Conservation (phyloP, 1,140 invertebrate species). For the Formica exsecta region DNA sequence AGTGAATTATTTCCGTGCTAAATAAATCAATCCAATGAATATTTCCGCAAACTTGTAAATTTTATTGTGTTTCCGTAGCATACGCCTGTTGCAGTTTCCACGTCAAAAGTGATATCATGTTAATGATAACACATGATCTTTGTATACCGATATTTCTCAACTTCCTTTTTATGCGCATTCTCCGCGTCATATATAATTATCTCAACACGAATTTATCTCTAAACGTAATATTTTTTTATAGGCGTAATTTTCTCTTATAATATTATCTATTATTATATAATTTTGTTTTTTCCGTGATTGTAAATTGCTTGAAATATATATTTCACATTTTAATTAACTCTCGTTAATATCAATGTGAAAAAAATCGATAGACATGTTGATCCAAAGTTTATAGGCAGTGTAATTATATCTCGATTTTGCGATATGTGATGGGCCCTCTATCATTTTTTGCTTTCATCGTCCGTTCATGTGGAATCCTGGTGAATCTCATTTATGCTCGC, state of each 20-base stretch:
- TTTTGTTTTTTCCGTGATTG: not conserved
- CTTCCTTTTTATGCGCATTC: not conserved
- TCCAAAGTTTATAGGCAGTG: not conserved
- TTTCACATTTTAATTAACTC: not conserved
- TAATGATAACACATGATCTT: conserved; percentile 44
- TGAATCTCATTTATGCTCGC: not conserved
- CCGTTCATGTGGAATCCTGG: not conserved
- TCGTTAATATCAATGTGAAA: not conserved
- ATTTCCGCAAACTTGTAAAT: not conserved
- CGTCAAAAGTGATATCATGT: not conserved
- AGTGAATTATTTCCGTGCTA: not conserved
- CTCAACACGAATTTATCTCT: not conserved
- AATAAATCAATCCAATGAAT: not conserved
- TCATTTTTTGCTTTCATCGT: not conserved
- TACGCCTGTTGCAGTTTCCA: not conserved
- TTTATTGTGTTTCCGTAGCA: not conserved
- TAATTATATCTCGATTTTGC: not conserved
- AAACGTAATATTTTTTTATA: not conserved
- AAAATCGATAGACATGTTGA: not conserved
- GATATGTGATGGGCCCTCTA: not conserved
- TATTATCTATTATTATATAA: not conserved
- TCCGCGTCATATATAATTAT: not conserved
- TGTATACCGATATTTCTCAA: not conserved
- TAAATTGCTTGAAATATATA: not conserved
- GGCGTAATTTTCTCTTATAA: not conserved